phyloP scores from a whole-genome alignment of 2,113 vertebrate genomes.

The Ciconia boyciana region DNA sequence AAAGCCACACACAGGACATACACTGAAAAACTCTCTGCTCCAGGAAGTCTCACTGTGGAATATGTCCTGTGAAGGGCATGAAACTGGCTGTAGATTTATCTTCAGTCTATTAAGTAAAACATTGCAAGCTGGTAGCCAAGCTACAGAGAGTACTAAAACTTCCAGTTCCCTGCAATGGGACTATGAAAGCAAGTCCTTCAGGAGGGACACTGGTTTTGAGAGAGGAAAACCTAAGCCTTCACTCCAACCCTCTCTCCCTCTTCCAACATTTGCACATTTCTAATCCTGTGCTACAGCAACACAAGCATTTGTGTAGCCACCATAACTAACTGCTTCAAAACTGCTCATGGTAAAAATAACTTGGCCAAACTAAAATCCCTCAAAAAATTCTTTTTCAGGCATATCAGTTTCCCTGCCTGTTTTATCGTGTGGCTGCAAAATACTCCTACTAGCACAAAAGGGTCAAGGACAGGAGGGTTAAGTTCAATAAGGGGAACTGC shows the following conservation, averaged over 20 bases:
- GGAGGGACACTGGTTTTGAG: not conserved
- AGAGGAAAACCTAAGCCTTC: not conserved
- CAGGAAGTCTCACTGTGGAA: not conserved
- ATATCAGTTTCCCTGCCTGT: not conserved
- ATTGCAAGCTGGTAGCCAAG: not conserved
- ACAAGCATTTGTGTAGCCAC: not conserved
- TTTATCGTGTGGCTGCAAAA: not conserved
- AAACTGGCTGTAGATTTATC: not conserved
- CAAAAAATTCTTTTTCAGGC: not conserved
- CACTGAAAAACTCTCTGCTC: not conserved
- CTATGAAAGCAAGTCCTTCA: not conserved
- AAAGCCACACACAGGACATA: not conserved
- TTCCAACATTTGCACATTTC: not conserved
- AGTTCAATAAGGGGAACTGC: not conserved
- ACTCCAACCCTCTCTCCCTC: not conserved
- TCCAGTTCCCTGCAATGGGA: not conserved
- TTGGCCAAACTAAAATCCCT: not conserved
- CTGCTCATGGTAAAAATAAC: not conserved
- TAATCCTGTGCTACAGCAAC: not conserved
- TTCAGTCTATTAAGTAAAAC: not conserved
- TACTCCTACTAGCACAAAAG: not conserved
- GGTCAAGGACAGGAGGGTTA: not conserved
- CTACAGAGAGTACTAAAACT: not conserved
- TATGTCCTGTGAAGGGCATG: not conserved
- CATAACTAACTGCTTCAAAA: not conserved